These are phyloP conservation scores for Gymnoscopelus braueri DNA, from an alignment of 2,797 vertebrate genomes.

Conservation along the genomic window DNA sequence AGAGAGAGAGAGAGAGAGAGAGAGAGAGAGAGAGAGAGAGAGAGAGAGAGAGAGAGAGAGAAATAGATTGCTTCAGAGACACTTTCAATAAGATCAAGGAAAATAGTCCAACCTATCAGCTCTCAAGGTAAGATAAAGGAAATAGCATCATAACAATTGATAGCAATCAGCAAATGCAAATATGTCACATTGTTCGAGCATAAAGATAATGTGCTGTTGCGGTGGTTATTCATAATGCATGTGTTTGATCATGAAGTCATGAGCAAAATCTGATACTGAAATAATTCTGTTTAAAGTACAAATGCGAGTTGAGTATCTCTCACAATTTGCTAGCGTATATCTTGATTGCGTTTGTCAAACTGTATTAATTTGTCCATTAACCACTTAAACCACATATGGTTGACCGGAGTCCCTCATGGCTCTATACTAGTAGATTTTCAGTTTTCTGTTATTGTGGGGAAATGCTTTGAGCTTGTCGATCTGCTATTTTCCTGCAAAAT, in stretches of 20 bases:
- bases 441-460: too few relatives aligned
- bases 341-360: slow-evolving; percentile 68
- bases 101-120: slow-evolving; percentile 27
- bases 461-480: too few relatives aligned
- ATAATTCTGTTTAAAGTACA: background rate
- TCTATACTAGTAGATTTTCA: too few relatives aligned
- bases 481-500: too few relatives aligned
- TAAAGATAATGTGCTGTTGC: background rate
- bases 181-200: background rate
- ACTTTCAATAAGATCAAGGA: slow-evolving; percentile 48
- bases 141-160: slow-evolving; percentile 16
- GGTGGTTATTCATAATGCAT: slow-evolving; percentile 3
- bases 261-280: background rate
- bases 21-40: slow-evolving; percentile 17
- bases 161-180: background rate
- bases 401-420: too few relatives aligned
- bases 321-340: slow-evolving; percentile 13
- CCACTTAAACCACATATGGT: too few relatives aligned
- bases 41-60: slow-evolving; percentile 44
- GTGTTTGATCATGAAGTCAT: slow-evolving; percentile 10
- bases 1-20: slow-evolving; percentile 52
- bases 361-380: slow-evolving; percentile 68
- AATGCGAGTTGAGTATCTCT: slow-evolving; percentile 18
- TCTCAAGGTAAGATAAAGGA: slow-evolving; percentile 72
- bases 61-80: slow-evolving; percentile 57